Conservation (phyloP, 2,113 vertebrate species). For the Toxostoma redivivum region DNA sequence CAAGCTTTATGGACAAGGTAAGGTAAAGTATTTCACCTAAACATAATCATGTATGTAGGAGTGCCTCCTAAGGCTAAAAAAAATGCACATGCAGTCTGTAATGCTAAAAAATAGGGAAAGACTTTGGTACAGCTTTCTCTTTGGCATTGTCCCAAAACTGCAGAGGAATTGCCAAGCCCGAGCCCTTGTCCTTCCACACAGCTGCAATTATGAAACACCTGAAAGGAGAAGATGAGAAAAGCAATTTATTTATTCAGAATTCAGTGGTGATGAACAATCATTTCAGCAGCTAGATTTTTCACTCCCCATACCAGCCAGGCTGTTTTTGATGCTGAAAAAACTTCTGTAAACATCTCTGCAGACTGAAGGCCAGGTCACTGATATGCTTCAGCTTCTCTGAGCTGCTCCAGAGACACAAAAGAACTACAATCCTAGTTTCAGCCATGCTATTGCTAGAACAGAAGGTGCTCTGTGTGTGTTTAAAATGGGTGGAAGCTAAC, state of each 20-base stretch:
- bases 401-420: not conserved
- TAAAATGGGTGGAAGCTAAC: not conserved
- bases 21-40: conserved; percentile 74
- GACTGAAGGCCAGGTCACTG: not conserved
- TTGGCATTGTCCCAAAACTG: conserved; percentile 81
- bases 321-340: not conserved
- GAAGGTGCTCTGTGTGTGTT: not conserved
- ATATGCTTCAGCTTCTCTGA: not conserved
- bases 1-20: not conserved
- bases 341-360: not conserved
- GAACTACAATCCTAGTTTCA: not conserved
- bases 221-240: conserved; percentile 5
- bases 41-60: conserved; percentile 82
- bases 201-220: conserved; percentile 88
- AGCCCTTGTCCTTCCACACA: conserved; percentile 72
- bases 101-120: conserved; percentile 82
- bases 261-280: not conserved
- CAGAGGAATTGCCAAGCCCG: conserved; percentile 72
- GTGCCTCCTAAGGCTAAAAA: conserved; percentile 78
- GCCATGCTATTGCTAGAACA: not conserved
- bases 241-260: not conserved
- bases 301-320: not conserved
- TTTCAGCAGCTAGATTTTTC: not conserved
- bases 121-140: conserved; percentile 75
- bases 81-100: conserved; percentile 78